Evolutionary conservation across 1,140 invertebrate genomes (phyloP).

Genomic region (Atopsyche davidsoni): DNA sequence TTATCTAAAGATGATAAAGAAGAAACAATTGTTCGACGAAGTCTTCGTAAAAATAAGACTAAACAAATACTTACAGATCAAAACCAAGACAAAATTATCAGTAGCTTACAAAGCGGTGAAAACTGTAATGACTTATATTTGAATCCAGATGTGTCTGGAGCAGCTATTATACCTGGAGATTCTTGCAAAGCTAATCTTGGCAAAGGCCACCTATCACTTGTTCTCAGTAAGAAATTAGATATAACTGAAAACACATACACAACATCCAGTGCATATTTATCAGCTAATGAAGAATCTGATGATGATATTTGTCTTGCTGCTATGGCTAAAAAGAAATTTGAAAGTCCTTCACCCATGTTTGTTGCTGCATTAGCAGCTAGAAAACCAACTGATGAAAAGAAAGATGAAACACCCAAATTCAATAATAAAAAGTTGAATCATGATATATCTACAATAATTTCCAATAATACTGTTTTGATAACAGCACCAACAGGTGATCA

Average conservation of each 20-base stretch:
- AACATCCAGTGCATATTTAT: constrained; percentile 1
- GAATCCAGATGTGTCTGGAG: constrained; percentile 18
- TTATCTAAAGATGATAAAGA: constrained; percentile 9
- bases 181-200: constrained; percentile 18
- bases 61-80: constrained; percentile 9
- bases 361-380: too few species aligned
- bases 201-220: background rate
- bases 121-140: constrained; percentile 18
- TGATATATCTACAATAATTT: too few species aligned
- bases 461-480: too few species aligned
- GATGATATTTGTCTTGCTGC: constrained; percentile 27
- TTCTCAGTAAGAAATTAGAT: background rate
- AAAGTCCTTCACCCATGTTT: too few species aligned
- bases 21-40: constrained; percentile 12
- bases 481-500: background rate
- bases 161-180: constrained; percentile 20
- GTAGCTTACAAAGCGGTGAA: constrained; percentile 3
- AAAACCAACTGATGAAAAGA: too few species aligned
- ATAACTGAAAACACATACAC: background rate
- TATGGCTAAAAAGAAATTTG: constrained; percentile 23
- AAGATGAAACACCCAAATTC: too few species aligned
- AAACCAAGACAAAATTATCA: constrained; percentile 1
- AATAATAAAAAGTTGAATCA: too few species aligned
- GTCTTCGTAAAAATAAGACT: constrained; percentile 20
- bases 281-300: constrained; percentile 22